These are phyloP conservation scores for Dastarcus helophoroides DNA, from an alignment of 2,888 invertebrate species.

Conservation along the genomic window DNA sequence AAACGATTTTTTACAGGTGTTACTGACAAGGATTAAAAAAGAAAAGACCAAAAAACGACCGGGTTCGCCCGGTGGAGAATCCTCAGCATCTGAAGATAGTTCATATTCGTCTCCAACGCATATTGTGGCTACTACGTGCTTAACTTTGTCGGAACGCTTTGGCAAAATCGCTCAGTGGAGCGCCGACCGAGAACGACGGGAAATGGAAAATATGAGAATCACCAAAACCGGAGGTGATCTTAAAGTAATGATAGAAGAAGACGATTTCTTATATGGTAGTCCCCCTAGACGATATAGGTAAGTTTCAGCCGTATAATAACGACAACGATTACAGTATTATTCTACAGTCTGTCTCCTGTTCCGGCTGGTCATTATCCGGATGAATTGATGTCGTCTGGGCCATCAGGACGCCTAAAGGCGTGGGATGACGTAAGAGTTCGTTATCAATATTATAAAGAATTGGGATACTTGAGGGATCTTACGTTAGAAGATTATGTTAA, in stretches of 20 bases:
- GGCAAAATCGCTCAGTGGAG: conserved; percentile 91
- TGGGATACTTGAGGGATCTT: conserved; percentile 71
- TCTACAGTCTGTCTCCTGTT: conserved; percentile 47
- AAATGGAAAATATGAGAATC: conserved; percentile 77
- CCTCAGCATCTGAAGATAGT: conserved; percentile 48
- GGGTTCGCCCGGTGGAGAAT: conserved; percentile 40
- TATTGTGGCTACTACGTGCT: conserved; percentile 46
- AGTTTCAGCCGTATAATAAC: conserved; percentile 3
- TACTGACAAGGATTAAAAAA: conserved; percentile 34
- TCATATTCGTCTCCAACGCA: conserved; percentile 48
- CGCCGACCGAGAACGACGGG: conserved; percentile 59
- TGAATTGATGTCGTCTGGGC: conserved; percentile 61
- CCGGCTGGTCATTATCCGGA: conserved; percentile 71
- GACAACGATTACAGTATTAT: no score
- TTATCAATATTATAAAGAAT: conserved; percentile 80
- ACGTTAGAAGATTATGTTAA: conserved; percentile 75
- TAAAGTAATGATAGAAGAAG: conserved; percentile 64
- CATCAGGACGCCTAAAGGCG: conserved; percentile 55
- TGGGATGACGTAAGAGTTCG: conserved; percentile 85
- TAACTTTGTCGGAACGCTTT: conserved; percentile 77
- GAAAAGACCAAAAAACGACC: conserved; percentile 33
- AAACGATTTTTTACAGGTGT: conserved; percentile 22
- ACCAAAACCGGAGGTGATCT: conserved; percentile 66
- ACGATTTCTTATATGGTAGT: conserved; percentile 40
- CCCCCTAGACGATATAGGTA: conserved; percentile 44